Evolutionary conservation across 2,113 vertebrate genomes (phyloP), one percentile per base, ranked within the genome.

Genomic region (Oreotragus oreotragus): DNA sequence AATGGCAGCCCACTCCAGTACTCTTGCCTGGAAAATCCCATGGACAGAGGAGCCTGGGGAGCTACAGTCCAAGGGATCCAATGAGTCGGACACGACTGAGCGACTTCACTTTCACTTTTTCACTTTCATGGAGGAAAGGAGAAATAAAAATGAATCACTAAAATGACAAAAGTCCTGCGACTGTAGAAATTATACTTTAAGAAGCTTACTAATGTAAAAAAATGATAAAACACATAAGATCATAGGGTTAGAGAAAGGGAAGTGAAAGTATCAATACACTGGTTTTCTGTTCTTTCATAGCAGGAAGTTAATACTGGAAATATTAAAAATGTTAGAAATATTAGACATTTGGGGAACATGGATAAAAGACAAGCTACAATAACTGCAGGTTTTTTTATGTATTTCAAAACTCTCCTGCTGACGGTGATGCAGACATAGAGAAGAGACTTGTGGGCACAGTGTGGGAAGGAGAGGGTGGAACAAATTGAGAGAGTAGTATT

Each of bases 41-140:
- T 5, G 62, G 62, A 66, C 4, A 0, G 4, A 66, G 33, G 64
- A 66, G 64, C 33, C 62, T 66, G 33, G 64, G 0, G 1, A 19
- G 33, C 33, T 66, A 10, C 16, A 10, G 64, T n/a, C 16, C 16
- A 66, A n/a, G 16, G 33, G 33, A 5, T 66, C 33, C 62, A 66
- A 19, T 10, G 16, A 66, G 33, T n/a, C 33, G 2, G 16, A 66
- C 33, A 66, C 0, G 17, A n/a, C 16, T 66, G 64, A 66, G 33
- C 0, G 1, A 66, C 64, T 66, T 64, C 62, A 64, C 33, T 19
- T 17, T 64, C 30, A n/a, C 62, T 64, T 64, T n/a, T 64, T 64
- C 15, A 33, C 62, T 64, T 64, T n/a, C 30, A 45, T 77, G 28
- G 7, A 95, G 43, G 16, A 70, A 86, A n/a, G 28, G 47, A 49